Base-by-base conservation (phyloP, 2,888 invertebrate genomes). In the Pterostichus niger region DNA sequence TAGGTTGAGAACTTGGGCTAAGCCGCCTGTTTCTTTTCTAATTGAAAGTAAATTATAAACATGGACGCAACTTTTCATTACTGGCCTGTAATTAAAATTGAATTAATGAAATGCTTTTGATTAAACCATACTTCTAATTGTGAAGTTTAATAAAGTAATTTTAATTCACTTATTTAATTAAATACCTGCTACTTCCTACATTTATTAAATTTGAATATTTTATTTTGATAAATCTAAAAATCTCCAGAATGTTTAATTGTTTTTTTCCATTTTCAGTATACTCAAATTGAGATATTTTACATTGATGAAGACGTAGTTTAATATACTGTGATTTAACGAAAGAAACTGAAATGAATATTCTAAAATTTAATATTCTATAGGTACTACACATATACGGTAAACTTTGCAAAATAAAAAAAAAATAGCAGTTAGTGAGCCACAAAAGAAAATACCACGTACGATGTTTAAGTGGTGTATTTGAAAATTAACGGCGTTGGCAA, bases 1-100 rank as follows among this genome's bases (percentile, higher is more conserved):
- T 3, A 24, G 17, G 6, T 46, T 46, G 35, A 64, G 64, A 44
- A 71, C 17, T 40, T 9, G 13, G 13, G 31, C 31, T 11, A 9
- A 44, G 17, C 78, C 59, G 33, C 2, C 56, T 44, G 54, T 35
- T 56, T 77, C 17, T 44, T 44, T 40, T 56, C 40, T 78, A 78
- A 78, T 78, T 78, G 59, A 78, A 78, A 78, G 78, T 78, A 78
- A 78, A 78, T 78, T 78, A 59, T 61, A 77, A 59, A 59, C 44
- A n/a, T 44, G 68, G 15, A 44, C 15, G 40, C 10, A 44, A 71
- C n/a, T 71, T 44, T 13, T 44, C 68, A 71, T 71, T 71, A 71
- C 40, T 44, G 68, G n/a, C 17, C 15, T 71, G 44, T 71, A 71
- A 71, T 71, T 71, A 71, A 71, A 71, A 44, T 44, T 40, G 15